Evolutionary conservation across 2,113 vertebrate genomes (phyloP).

Genomic region (Spilogale gracilis): DNA sequence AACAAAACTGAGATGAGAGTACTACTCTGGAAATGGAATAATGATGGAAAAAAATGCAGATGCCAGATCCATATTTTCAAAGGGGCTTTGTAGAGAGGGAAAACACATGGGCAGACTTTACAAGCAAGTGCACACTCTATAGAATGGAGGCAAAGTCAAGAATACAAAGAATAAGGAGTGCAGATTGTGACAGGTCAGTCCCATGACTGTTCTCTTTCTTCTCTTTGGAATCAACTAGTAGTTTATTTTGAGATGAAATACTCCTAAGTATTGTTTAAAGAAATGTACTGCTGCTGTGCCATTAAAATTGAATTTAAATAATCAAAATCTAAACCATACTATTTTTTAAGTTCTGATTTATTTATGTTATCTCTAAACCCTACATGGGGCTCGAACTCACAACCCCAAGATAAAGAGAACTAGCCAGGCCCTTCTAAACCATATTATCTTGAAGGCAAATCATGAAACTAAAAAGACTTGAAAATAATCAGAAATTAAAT

Average conservation of each 20-base stretch:
- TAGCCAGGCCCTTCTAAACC: not conserved
- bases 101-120: not conserved
- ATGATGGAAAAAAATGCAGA: not conserved
- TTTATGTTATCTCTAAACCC: not conserved
- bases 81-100: accelerated
- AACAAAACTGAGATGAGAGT: not conserved
- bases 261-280: not conserved
- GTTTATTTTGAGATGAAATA: not conserved
- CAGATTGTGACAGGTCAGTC: not conserved
- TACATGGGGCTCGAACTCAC: not conserved
- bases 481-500: not conserved
- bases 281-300: not conserved
- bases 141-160: not conserved
- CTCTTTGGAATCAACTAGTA: not conserved
- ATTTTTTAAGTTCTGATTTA: not conserved
- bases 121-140: not conserved
- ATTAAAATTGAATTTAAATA: not conserved
- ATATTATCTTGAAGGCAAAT: conserved; percentile 37
- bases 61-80: not conserved
- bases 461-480: not conserved
- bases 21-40: not conserved
- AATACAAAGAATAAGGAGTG: not conserved
- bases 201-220: not conserved
- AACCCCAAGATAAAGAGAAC: not conserved
- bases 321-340: not conserved